Conservation (phyloP, 1,140 invertebrate genomes). For the Drosophila persimilis region DNA sequence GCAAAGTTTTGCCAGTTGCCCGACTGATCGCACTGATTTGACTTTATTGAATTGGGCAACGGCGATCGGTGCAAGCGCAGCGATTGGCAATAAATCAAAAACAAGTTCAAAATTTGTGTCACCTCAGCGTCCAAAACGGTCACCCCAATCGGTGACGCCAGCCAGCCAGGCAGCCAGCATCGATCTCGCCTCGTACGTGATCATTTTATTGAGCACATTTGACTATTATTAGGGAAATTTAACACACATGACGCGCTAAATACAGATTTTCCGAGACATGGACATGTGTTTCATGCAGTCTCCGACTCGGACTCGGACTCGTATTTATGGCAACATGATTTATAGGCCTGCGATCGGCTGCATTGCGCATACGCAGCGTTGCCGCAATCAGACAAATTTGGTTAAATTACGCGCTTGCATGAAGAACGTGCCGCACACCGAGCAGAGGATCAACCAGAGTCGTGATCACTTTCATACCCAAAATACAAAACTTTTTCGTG, state of each 20-base stretch:
- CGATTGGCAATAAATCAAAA: constrained; percentile 64
- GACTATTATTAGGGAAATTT: constrained; percentile 82
- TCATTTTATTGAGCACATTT: constrained; percentile 81
- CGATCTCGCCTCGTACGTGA: constrained; percentile 71
- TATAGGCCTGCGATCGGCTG: constrained; percentile 24
- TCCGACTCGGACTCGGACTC: not conserved
- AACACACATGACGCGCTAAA: constrained; percentile 57
- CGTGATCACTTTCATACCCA: constrained; percentile 10
- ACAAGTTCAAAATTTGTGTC: constrained; percentile 67
- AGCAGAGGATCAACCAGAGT: constrained; percentile 1
- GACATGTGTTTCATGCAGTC: constrained; percentile 38
- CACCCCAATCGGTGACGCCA: constrained; percentile 3
- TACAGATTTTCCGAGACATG: constrained; percentile 43
- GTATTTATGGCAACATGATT: constrained; percentile 76
- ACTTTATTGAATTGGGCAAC: constrained; percentile 71
- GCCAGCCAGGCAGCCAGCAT: constrained; percentile 25
- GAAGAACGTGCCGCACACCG: constrained; percentile 35
- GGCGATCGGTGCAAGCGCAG: constrained; percentile 5
- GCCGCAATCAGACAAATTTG: constrained; percentile 56
- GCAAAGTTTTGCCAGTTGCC: constrained; percentile 35
- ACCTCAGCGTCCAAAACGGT: constrained; percentile 48
- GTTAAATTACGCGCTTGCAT: constrained; percentile 64
- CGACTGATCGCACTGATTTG: constrained; percentile 52
- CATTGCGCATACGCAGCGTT: constrained; percentile 69
- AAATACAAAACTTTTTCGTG: too few species aligned